These are phyloP conservation scores for Polymixis lichenea DNA, from an alignment of 2,888 invertebrate species.

Conservation along the genomic window DNA sequence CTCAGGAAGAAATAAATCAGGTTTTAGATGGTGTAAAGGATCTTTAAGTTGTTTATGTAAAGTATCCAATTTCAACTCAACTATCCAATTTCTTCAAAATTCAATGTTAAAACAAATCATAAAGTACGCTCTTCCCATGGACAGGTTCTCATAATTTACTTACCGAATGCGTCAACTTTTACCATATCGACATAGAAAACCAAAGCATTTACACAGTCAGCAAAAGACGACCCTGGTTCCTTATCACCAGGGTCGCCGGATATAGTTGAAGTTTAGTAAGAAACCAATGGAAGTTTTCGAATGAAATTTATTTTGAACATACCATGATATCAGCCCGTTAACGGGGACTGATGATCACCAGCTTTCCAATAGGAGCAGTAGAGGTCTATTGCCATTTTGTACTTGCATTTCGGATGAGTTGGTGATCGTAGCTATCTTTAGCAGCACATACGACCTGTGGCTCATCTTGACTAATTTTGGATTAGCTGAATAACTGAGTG, in stretches of 20 bases:
- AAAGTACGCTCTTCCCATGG: background rate
- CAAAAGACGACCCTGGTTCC: background rate
- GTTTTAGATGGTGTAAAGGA: background rate
- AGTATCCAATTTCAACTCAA: slow-evolving; percentile 20
- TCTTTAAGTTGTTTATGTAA: slow-evolving; percentile 6
- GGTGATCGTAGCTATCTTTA: no score
- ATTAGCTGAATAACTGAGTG: background rate
- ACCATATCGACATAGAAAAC: background rate
- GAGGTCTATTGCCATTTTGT: background rate
- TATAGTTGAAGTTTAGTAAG: no score
- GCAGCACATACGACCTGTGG: no score
- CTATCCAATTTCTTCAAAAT: slow-evolving; percentile 1
- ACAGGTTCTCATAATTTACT: background rate
- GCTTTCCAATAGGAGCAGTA: background rate
- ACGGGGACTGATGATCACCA: background rate
- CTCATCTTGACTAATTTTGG: background rate
- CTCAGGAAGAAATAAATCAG: slow-evolving; percentile 45
- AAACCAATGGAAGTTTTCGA: no score
- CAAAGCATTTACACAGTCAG: background rate
- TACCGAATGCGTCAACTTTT: background rate
- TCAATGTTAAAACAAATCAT: background rate
- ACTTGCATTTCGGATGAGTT: no score
- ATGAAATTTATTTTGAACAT: no score
- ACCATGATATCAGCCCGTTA: background rate
- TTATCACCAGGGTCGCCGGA: no score